phyloP scores from a whole-genome alignment of 1,140 invertebrate genomes.

The Conus ventricosus region DNA sequence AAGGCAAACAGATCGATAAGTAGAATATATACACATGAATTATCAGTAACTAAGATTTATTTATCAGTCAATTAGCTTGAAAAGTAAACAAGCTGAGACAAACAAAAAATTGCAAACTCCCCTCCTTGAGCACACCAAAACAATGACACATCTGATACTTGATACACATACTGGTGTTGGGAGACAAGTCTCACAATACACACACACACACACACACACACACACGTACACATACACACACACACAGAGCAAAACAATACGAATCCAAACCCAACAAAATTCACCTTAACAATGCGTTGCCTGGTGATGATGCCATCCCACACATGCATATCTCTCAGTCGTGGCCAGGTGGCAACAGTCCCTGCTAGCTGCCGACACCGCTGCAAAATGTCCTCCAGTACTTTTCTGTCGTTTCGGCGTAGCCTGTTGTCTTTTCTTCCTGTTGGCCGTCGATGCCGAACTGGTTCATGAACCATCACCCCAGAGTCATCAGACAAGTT shows the following conservation, averaged over 20 bases:
- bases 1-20: no score
- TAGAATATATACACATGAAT: no score
- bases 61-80: no score
- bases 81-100: no score
- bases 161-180: no score
- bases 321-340: conserved; percentile 38
- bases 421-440: not conserved
- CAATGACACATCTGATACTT: no score
- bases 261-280: not conserved
- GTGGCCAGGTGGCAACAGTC: not conserved
- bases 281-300: conserved; percentile 52
- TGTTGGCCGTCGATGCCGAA: not conserved
- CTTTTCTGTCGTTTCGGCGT: not conserved
- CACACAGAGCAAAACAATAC: not conserved
- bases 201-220: no score
- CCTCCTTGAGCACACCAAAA: no score
- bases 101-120: no score
- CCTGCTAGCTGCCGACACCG: not conserved
- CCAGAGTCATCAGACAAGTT: conserved; percentile 37
- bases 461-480: conserved; percentile 34
- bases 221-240: not conserved
- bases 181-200: no score
- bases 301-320: conserved; percentile 56
- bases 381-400: not conserved
- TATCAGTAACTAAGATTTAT: no score